phyloP scores from a whole-genome alignment of 2,888 invertebrate genomes.

The Caenorhabditis sp. region DNA sequence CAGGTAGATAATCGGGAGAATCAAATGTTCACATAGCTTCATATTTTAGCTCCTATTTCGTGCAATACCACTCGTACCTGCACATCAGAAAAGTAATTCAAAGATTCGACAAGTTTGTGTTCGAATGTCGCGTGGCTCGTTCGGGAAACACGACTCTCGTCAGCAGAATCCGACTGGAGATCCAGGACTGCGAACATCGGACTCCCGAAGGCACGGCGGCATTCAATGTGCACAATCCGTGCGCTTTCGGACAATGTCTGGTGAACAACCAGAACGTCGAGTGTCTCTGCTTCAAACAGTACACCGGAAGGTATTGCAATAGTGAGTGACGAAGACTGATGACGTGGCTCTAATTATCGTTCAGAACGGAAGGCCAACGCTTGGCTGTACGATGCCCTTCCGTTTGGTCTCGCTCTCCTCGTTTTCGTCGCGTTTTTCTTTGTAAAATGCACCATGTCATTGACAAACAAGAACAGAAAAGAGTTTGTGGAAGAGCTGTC shows the following conservation, averaged over 20 bases:
- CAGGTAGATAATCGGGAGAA: no score
- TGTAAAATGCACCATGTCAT: no score
- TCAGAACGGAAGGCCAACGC: background rate
- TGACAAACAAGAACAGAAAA: no score
- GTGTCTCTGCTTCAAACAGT: slow-evolving; percentile 47
- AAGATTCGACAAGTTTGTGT: background rate
- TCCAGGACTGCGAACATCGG: slow-evolving; percentile 23
- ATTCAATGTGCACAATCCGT: slow-evolving; percentile 37
- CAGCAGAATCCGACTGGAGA: slow-evolving; percentile 24
- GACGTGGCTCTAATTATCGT: background rate
- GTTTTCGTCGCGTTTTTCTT: background rate
- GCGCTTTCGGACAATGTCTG: slow-evolving; percentile 37
- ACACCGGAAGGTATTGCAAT: slow-evolving; percentile 29
- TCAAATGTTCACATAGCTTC: no score
- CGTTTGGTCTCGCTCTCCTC: background rate
- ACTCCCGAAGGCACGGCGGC: slow-evolving; percentile 5
- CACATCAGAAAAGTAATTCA: background rate
- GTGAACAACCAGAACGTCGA: background rate
- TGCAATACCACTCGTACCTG: background rate
- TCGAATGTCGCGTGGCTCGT: slow-evolving; percentile 11
- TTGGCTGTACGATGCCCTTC: background rate
- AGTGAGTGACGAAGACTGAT: slow-evolving; percentile 4
- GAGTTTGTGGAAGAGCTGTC: slow-evolving; percentile 3
- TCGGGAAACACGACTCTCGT: slow-evolving; percentile 15
- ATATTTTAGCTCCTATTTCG: no score